Evolutionary conservation across 1,140 invertebrate genomes (phyloP).

Genomic region (Drosophila bipectinata): DNA sequence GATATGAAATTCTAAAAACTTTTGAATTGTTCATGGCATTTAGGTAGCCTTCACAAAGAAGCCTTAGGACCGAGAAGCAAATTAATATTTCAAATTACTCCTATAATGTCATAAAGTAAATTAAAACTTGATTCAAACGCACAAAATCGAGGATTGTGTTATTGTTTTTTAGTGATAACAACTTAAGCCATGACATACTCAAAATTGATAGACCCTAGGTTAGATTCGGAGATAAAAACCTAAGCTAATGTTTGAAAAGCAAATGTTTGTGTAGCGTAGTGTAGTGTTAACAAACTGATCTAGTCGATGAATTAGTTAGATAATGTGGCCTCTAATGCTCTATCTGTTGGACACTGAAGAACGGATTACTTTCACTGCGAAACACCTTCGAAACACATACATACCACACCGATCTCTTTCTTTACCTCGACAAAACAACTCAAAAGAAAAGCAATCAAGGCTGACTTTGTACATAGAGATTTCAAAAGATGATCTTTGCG

Average conservation of each 20-base stretch:
- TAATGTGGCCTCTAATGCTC: slow-evolving; percentile 4
- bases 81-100: slow-evolving; percentile 29
- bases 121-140: slow-evolving; percentile 46
- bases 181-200: slow-evolving; percentile 22
- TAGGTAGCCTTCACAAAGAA: slow-evolving; percentile 42
- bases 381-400: slow-evolving; percentile 36
- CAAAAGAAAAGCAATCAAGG: slow-evolving; percentile 77
- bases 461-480: slow-evolving; percentile 80
- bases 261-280: slow-evolving; percentile 17
- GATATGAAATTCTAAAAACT: background rate
- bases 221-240: background rate
- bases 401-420: slow-evolving; percentile 65
- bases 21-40: slow-evolving; percentile 16
- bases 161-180: slow-evolving; percentile 46
- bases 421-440: slow-evolving; percentile 66
- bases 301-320: slow-evolving; percentile 23
- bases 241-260: background rate
- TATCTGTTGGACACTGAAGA: slow-evolving; percentile 15
- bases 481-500: slow-evolving; percentile 63
- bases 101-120: slow-evolving; percentile 20
- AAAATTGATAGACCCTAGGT: slow-evolving; percentile 16
- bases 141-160: slow-evolving; percentile 61
- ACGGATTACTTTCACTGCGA: slow-evolving; percentile 36
- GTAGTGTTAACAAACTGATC: slow-evolving; percentile 16
- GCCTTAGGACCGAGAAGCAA: slow-evolving; percentile 57